Evolutionary conservation across 2,888 invertebrate species (phyloP), one percentile per base, ranked within the genome.

Genomic region (Coelopa pilipes): DNA sequence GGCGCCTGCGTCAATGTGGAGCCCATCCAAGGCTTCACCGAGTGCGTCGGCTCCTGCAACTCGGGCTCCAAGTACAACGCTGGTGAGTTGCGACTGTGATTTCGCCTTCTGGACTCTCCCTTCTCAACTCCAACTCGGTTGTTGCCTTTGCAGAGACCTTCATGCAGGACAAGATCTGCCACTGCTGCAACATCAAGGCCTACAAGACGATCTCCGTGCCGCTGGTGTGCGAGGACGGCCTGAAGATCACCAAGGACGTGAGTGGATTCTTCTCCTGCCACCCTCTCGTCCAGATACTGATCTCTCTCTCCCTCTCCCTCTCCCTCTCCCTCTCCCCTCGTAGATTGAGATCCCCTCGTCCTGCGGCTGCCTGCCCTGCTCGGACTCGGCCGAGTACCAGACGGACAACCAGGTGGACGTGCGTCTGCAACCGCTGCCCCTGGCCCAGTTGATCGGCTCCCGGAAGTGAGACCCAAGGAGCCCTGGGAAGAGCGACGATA

Each of bases 1-100:
- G 94, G 93, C 0, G 78, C 87, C 1, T 95, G 95, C 84, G 86
- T 88, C 76, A 95, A 95, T 87, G 84, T 87, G 34, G 82, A 89
- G 71, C 89, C 91, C 0, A 88, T 94, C 19, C 78, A 80, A 5
- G 91, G 90, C 7, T 90, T 94, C 81, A 91, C 90, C 11, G 92
- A 94, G 85, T 95, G 95, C 80, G 88, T 89, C 67, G 95, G 95
- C 0, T 83, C 88, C 15, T 95, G 95, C 81, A 88, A 90, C 77
- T 94, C 94, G 0, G 91, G 91, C 19, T 92, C 93, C 0, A 85
- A 89, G n/a, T 94, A 91, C 78, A 92, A 93, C 81, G 86, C 89
- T 80, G 87, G 93, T 93, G 82, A 89, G 89, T 88, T 19, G 17
- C 12, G 12, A 46, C 10, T 62, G 0, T 19, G n/a, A 17, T 12